phyloP scores from a whole-genome alignment of 2,113 vertebrate genomes.

The Myrmecobius fasciatus region DNA sequence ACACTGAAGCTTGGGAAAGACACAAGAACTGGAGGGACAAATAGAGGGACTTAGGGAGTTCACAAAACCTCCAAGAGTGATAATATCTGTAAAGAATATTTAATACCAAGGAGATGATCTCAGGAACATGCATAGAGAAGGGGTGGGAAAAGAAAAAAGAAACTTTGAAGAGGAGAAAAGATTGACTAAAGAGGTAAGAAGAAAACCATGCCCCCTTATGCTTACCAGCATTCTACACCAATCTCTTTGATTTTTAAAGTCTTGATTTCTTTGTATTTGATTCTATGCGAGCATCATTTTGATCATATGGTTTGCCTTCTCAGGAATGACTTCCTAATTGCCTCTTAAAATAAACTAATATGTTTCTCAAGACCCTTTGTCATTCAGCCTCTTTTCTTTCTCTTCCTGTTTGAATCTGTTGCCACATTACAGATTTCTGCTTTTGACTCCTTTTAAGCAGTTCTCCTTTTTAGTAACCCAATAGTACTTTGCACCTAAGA shows the following conservation, averaged over 20 bases:
- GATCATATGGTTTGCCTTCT: background rate
- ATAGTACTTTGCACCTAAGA: background rate
- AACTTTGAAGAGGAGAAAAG: background rate
- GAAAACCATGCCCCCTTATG: background rate
- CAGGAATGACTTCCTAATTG: background rate
- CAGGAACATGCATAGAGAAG: background rate
- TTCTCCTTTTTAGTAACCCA: background rate
- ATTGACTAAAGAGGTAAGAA: background rate
- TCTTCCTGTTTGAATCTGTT: background rate
- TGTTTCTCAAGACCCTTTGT: background rate
- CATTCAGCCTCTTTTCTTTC: background rate
- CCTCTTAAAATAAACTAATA: background rate
- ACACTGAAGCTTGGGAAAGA: background rate
- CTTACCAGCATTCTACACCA: background rate
- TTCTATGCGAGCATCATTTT: background rate
- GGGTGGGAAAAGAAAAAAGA: background rate
- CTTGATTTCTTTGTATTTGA: background rate
- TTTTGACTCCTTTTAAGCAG: background rate
- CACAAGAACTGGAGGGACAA: background rate
- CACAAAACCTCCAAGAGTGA: background rate
- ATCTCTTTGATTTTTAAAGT: background rate
- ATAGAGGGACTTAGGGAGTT: background rate
- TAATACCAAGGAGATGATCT: background rate
- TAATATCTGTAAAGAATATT: background rate
- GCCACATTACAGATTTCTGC: background rate